A percentile compares a stretch with the other conserved stretches of the same genome.
Conservation (phyloP, 2,113 vertebrate species). For the Podocnemis expansa region DNA sequence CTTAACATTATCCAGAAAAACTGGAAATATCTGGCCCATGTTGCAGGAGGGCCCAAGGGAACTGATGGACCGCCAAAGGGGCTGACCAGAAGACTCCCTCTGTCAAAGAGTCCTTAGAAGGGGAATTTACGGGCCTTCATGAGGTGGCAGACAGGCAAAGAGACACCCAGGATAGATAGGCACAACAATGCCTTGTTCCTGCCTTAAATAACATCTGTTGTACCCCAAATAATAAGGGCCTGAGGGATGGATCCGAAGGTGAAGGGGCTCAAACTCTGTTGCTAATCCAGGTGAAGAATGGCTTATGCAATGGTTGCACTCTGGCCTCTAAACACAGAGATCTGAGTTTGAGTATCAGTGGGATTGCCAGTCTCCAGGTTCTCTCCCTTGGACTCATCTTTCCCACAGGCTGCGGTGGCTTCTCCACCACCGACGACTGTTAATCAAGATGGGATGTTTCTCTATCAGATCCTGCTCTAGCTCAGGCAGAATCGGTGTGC, state of each 20-base stretch:
- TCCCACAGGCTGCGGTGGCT: background rate
- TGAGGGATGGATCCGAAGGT: background rate
- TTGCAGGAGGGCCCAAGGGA: too few relatives aligned
- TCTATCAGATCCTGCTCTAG: background rate
- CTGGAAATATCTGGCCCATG: too few relatives aligned
- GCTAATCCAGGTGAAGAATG: background rate
- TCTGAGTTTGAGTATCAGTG: too few relatives aligned
- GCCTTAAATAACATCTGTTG: background rate
- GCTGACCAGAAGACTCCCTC: too few relatives aligned
- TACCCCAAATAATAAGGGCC: background rate
- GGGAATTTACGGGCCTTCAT: too few relatives aligned
- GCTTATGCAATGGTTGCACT: background rate
- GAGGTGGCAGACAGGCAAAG: too few relatives aligned
- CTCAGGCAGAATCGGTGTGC: background rate
- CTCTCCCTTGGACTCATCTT: background rate
- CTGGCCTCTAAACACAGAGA: background rate
- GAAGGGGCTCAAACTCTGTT: background rate
- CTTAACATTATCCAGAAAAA: too few relatives aligned
- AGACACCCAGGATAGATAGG: too few relatives aligned
- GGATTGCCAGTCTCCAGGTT: background rate
- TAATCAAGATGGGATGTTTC: background rate
- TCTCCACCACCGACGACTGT: background rate
- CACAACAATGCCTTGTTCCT: too few relatives aligned
- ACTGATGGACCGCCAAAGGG: too few relatives aligned
- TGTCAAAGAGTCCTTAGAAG: too few relatives aligned